phyloP scores from a whole-genome alignment of 2,888 invertebrate species.

The Siphlonurus alternatus region DNA sequence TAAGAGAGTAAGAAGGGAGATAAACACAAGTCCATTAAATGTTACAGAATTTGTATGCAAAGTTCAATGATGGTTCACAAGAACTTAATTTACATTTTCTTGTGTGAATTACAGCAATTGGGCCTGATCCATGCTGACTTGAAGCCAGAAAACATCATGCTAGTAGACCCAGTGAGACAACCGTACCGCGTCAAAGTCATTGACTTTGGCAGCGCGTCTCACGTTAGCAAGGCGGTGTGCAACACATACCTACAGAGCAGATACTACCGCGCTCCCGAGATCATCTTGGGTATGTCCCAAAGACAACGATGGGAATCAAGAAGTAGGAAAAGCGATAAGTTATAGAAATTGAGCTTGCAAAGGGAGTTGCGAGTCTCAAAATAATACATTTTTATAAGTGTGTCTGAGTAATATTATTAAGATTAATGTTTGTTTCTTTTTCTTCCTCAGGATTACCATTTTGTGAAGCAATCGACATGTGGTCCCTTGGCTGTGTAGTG shows the following conservation, averaged over 20 bases:
- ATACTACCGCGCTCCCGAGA: conserved; percentile 95
- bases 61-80: no score
- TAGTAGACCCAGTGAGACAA: conserved; percentile 94
- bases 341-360: background rate
- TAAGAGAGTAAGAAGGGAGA: background rate
- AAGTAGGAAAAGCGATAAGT: background rate
- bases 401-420: background rate
- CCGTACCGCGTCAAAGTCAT: conserved; percentile 99
- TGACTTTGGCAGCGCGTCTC: conserved; percentile 98
- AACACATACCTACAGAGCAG: conserved; percentile 98
- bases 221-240: conserved; percentile 98
- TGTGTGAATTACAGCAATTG: conserved; percentile 70
- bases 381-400: background rate
- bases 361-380: background rate
- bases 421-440: background rate
- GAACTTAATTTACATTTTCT: no score
- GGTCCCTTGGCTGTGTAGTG: conserved; percentile 98
- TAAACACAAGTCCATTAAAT: no score
- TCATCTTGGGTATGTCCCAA: conserved; percentile 51
- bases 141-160: conserved; percentile 99
- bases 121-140: conserved; percentile 98
- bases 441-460: conserved; percentile 62
- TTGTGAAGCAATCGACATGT: conserved; percentile 99
- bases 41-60: no score
- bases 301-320: background rate